phyloP scores from a whole-genome alignment of 37 sponge, comb jelly and placozoan genomes.

The Dysidea cf. avara region DNA sequence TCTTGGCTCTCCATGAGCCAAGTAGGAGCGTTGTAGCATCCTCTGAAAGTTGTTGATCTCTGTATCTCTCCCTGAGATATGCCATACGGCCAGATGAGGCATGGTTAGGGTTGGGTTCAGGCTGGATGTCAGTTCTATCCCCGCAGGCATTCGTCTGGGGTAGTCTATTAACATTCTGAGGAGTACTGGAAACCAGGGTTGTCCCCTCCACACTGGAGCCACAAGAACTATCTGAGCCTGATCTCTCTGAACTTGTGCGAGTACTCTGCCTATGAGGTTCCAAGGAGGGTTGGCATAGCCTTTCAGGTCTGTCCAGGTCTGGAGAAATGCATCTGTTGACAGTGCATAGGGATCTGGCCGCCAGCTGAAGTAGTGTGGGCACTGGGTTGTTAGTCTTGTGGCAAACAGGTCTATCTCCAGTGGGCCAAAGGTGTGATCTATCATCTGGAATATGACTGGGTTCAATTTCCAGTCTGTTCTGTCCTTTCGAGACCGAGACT shows the following conservation, averaged over 20 bases:
- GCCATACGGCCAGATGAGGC: background rate
- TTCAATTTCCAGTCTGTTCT: slow-evolving; percentile 39
- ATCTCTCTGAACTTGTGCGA: background rate
- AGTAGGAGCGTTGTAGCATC: slow-evolving; percentile 27
- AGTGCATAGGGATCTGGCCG: slow-evolving; percentile 21
- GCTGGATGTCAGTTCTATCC: too few species aligned
- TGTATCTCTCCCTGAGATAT: too few species aligned
- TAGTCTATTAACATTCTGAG: too few species aligned
- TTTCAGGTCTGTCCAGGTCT: slow-evolving; percentile 16
- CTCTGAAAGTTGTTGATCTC: too few species aligned
- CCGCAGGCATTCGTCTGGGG: too few species aligned
- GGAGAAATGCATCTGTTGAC: slow-evolving; percentile 59
- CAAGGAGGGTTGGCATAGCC: slow-evolving; percentile 12
- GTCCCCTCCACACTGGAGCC: background rate
- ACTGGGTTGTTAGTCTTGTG: slow-evolving; percentile 18
- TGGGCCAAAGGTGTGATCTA: slow-evolving; percentile 7
- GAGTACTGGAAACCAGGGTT: slow-evolving; percentile 23
- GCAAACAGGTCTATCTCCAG: slow-evolving; percentile 35
- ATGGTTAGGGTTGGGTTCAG: too few species aligned
- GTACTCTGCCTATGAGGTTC: too few species aligned
- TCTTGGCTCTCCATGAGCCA: slow-evolving; percentile 12
- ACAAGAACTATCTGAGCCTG: background rate
- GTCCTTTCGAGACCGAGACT: slow-evolving; percentile 7
- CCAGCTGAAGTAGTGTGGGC: slow-evolving; percentile 33
- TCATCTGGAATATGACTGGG: background rate